phyloP scores from a whole-genome alignment of 2,113 vertebrate species.

The Syrrhaptes paradoxus region DNA sequence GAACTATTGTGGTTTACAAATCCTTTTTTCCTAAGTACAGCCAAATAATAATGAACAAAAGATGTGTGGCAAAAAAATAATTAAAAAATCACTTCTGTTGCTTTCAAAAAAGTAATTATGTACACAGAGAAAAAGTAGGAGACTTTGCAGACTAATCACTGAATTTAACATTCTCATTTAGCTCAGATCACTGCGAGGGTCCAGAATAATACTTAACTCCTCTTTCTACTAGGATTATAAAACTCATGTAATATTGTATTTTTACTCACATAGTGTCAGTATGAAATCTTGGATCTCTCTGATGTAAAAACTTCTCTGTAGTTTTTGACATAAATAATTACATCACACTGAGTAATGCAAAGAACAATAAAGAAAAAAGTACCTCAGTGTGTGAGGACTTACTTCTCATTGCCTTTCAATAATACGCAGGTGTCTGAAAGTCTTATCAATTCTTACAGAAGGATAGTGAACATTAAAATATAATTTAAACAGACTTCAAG shows the following conservation, averaged over 20 bases:
- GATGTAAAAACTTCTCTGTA: not conserved
- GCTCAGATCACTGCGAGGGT: not conserved
- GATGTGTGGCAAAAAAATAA: not conserved
- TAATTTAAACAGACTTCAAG: not conserved
- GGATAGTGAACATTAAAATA: not conserved
- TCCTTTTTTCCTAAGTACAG: conserved; percentile 20
- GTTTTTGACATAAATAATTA: not conserved
- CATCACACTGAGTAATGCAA: not conserved
- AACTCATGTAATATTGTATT: not conserved
- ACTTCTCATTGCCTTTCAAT: conserved; percentile 24
- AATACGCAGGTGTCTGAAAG: not conserved
- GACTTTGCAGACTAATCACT: not conserved
- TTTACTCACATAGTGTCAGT: not conserved
- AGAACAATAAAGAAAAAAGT: not conserved
- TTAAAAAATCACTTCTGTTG: not conserved
- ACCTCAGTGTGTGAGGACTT: not conserved
- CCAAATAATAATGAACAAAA: conserved; percentile 54
- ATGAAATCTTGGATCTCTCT: not conserved
- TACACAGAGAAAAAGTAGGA: not conserved
- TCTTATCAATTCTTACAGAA: not conserved
- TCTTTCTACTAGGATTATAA: not conserved
- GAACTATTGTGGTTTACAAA: conserved; percentile 11
- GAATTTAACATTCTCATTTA: not conserved
- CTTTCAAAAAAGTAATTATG: conserved; percentile 40
- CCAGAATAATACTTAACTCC: not conserved